Base-by-base conservation (phyloP, 2,888 invertebrate species). In the Protophormia terraenovae region DNA sequence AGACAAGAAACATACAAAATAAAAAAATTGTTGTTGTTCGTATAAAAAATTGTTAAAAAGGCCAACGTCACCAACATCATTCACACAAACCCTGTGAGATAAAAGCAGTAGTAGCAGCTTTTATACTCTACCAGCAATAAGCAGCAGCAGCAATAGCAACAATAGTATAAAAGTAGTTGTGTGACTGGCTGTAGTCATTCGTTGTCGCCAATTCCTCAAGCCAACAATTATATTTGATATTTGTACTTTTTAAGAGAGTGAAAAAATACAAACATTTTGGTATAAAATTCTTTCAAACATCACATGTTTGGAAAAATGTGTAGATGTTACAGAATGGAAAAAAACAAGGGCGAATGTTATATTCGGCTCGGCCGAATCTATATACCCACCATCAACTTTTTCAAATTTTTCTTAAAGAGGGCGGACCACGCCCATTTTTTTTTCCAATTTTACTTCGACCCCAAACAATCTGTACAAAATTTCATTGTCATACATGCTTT, bases 41-140 rank as follows among this genome's bases (percentile, higher is more conserved):
- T n/a, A 29, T n/a, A 55, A 53, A 50, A 55, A 79, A 45, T 55
- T 47, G 64, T 10, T 55, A 64, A 71, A 79, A 80, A 80, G 64
- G 79, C 72, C 79, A 79, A 79, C 79, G 72, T 72, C 60, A 53
- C 71, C 47, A 62, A 38, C 45, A 38, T 27, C 32, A 47, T 1
- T 22, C 45, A 50, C 22, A 67, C 67, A 47, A 27, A 38, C 19
- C 22, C 7, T 10, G 0, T 19, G 3, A 45, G 10, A 19, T 10
- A 32, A 27, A 6, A 32, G 32, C 8, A 66, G 29, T 16, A 58
- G 72, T 29, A 58, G n/a, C 45, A 45, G 0, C 14, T n/a, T n/a
- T n/a, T n/a, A 50, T 8, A 41, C 16, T 27, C 58, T 58, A 58
- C 22, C 16, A 64, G 53, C 38, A 55, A 16, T 38, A 60, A 50